Evolutionary conservation across 30 jellyfish, hydroid and myxozoan genomes (phyloP), one percentile per base, ranked within the genome.

Genomic region (Phacellophora camtschatica): DNA sequence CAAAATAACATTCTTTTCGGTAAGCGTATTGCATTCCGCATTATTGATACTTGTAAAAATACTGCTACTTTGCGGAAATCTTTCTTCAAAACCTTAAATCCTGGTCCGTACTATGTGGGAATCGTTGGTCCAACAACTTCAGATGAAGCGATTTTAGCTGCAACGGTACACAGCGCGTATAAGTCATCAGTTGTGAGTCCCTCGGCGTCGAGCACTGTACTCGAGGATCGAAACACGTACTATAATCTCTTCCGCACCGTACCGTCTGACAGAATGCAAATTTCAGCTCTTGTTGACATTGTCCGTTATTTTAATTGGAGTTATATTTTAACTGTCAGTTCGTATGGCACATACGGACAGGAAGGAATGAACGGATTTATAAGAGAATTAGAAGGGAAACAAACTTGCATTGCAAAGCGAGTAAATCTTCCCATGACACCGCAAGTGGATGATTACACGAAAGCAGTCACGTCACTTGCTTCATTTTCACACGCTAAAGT

Each of bases 281-380:
- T 85, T 12, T 22, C 74, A 12, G 97, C 95, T 16, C 28, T 86
- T 20, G 75, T 81, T 11, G 90, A 82, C 49, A 59, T 93, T 50
- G 9, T 84, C 16, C 66, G 18, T 5, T 18, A 74, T 20, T 84
- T 90, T 46, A 63, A 84, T 42, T 90, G 97, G 97, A 84, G 55
- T 24, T 90, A 90, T 49, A 27, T 84, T 1, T 77, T 88, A 20
- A 70, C 81, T 4, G 84, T 90, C 13, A 51, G 61, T 41, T 90
- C 97, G 43, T 59, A 77, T 56, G 97, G 95, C 0, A 45, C 37
- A 20, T 71, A 80, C 59, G 96, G 96, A 27, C 81, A 83, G 33
- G 55, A 81, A 1, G 96, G 79, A 12, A 58, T 92, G 37, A 81
- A 57, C 18, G 36, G 11, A 32, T 66, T 90, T 37, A 30, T 67